These are phyloP conservation scores for Goniozus legneri DNA, from an alignment of 1,140 invertebrate genomes.

Conservation along the genomic window DNA sequence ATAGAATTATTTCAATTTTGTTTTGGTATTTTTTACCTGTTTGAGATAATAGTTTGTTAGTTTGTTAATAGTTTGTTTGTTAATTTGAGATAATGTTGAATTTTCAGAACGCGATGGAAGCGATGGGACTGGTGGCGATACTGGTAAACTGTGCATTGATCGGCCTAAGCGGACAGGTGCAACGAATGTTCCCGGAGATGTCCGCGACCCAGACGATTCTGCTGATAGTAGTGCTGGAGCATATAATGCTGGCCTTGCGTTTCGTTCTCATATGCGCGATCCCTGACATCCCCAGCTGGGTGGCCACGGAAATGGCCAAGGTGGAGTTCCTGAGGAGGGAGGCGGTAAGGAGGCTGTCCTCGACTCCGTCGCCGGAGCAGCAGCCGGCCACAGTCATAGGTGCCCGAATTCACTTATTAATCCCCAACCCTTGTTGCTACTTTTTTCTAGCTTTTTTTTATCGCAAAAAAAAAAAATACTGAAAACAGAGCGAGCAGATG, in stretches of 20 bases:
- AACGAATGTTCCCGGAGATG: conserved; percentile 82
- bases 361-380: conserved; percentile 51
- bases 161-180: conserved; percentile 85
- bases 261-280: conserved; percentile 80
- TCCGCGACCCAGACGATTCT: conserved; percentile 82
- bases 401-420: too few species aligned
- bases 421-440: too few species aligned
- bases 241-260: conserved; percentile 81
- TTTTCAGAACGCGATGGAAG: conserved; percentile 83
- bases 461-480: too few species aligned
- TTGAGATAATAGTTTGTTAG: too few species aligned
- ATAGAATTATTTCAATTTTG: too few species aligned
- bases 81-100: too few species aligned
- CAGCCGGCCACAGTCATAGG: conserved; percentile 50
- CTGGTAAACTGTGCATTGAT: conserved; percentile 94
- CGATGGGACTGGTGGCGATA: conserved; percentile 90
- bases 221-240: conserved; percentile 83
- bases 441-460: too few species aligned
- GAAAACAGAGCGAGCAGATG: too few species aligned
- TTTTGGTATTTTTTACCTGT: too few species aligned
- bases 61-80: too few species aligned
- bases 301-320: conserved; percentile 85
- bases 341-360: conserved; percentile 58
- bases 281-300: conserved; percentile 87
- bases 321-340: conserved; percentile 76